These are phyloP conservation scores for Agrochola lychnidis DNA, from an alignment of 2,888 invertebrate genomes.

Conservation along the genomic window DNA sequence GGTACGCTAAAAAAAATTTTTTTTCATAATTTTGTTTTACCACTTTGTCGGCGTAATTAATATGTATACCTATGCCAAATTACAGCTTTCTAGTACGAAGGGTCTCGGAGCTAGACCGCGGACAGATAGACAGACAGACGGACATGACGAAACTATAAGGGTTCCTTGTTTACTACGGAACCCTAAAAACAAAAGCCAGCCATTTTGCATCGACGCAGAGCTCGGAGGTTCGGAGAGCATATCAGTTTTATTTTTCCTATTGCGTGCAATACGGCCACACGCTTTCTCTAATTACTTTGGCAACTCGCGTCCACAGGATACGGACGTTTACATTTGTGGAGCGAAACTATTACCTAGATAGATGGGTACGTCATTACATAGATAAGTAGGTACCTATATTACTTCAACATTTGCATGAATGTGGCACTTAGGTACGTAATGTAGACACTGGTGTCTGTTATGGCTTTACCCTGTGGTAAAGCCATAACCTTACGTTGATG, in stretches of 20 bases:
- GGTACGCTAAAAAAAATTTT: no score
- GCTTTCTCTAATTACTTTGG: conserved; percentile 82
- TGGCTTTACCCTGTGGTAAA: no score
- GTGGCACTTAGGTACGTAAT: conserved; percentile 15
- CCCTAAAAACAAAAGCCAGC: conserved; percentile 19
- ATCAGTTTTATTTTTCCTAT: conserved; percentile 69
- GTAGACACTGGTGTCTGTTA: no score
- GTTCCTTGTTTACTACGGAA: no score
- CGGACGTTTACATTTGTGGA: conserved; percentile 67
- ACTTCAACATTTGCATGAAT: conserved; percentile 51
- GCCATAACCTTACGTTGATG: conserved; percentile 18
- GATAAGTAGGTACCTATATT: not conserved
- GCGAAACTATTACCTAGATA: conserved; percentile 64
- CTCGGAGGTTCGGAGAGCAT: conserved; percentile 39
- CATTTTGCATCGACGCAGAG: conserved; percentile 36
- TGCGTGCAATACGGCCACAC: conserved; percentile 59
- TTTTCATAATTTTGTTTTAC: no score
- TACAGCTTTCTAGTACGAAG: no score
- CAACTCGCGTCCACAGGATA: conserved; percentile 73
- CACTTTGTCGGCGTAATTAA: no score
- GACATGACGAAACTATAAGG: no score
- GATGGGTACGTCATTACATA: conserved; percentile 33
- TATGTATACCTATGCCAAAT: no score
- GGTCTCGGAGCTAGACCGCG: no score
- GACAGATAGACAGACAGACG: no score